Conservation (phyloP, 2,797 vertebrate species). For the Anniella stebbinsi region DNA sequence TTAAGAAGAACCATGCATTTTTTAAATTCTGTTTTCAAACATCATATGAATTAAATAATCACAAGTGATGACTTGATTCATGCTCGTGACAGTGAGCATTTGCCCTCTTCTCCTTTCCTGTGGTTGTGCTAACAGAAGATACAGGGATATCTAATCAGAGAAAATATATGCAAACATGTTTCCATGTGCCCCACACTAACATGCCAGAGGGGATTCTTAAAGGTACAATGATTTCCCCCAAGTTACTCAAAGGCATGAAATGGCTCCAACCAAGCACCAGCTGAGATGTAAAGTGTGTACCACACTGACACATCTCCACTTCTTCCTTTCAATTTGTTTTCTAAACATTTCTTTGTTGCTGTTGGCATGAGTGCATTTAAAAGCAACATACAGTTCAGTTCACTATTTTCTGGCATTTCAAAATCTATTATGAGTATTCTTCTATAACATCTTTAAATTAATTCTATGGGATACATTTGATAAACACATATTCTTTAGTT, state of each 20-base stretch:
- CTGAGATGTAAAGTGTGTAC: conserved; percentile 62
- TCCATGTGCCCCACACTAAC: conserved; percentile 47
- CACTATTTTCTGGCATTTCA: conserved; percentile 74
- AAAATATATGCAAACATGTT: conserved; percentile 46
- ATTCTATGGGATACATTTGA: conserved; percentile 72
- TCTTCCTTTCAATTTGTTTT: conserved; percentile 77
- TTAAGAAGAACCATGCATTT: background rate
- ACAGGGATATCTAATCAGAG: no score
- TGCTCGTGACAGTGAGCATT: background rate
- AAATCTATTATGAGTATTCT: conserved; percentile 75
- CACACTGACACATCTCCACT: conserved; percentile 59
- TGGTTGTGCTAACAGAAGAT: background rate
- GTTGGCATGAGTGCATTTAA: conserved; percentile 76
- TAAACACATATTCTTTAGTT: conserved; percentile 77
- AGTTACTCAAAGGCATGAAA: conserved; percentile 66
- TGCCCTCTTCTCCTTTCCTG: background rate
- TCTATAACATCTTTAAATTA: conserved; percentile 73
- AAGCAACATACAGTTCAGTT: conserved; percentile 74
- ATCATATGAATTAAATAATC: background rate
- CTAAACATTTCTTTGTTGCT: conserved; percentile 79
- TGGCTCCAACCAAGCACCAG: conserved; percentile 68
- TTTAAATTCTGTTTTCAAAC: conserved; percentile 5
- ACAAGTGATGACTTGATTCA: background rate
- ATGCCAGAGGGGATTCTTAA: conserved; percentile 62
- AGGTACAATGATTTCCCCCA: conserved; percentile 66